A percentile compares a stretch with the other conserved stretches of the same genome.
Conservation (phyloP, 2,113 vertebrate species). For the Clarias gariepinus region DNA sequence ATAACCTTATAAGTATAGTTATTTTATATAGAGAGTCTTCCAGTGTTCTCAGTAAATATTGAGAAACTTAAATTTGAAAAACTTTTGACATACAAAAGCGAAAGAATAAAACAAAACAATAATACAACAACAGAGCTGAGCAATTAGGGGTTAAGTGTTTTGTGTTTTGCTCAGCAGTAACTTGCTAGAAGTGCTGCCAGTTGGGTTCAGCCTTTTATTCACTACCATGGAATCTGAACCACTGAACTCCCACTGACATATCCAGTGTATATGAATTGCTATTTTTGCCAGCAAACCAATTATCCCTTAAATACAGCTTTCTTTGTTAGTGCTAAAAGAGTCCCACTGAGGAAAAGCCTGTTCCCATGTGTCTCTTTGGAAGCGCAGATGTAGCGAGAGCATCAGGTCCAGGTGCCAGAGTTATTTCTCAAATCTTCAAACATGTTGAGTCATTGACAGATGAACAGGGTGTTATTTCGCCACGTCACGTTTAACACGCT, state of each 20-base stretch:
- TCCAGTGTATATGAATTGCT: neutral
- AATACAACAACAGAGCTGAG: neutral
- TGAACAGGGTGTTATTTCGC: conserved; percentile 8
- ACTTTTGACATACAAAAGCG: neutral
- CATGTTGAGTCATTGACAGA: conserved; percentile 2
- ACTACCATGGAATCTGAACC: neutral
- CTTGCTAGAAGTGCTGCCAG: neutral
- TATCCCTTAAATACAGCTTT: neutral
- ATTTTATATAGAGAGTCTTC: neutral
- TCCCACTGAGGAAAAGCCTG: neutral
- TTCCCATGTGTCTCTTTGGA: neutral
- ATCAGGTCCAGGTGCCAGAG: conserved; percentile 5
- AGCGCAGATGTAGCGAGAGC: conserved; percentile 4
- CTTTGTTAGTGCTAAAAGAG: neutral
- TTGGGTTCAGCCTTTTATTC: neutral
- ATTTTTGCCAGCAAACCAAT: neutral
- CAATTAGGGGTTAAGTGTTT: too few relatives aligned
- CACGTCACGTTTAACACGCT: conserved; percentile 1
- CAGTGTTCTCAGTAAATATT: neutral
- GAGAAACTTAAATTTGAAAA: neutral
- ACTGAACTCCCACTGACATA: neutral
- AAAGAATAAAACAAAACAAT: neutral
- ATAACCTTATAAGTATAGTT: neutral
- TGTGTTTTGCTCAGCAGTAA: too few relatives aligned
- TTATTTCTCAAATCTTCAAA: neutral